These are phyloP conservation scores for Epinotia bilunana DNA, from an alignment of 2,888 invertebrate genomes.

Conservation along the genomic window DNA sequence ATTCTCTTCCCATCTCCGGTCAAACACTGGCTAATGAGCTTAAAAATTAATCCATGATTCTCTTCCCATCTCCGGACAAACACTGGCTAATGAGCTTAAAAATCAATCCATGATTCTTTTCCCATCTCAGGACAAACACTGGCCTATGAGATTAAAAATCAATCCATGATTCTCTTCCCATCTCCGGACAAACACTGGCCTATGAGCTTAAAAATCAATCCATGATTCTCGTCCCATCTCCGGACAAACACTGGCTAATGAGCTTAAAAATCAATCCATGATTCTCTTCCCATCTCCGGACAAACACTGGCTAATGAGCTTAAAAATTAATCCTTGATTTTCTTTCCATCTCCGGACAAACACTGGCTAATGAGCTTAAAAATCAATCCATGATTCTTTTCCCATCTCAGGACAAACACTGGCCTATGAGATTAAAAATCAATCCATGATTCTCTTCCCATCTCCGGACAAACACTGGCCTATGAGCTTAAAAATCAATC, in stretches of 20 bases:
- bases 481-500: slow-evolving; percentile 80
- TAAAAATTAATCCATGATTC: too few relatives aligned
- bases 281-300: slow-evolving; percentile 73
- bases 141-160: slow-evolving; percentile 92
- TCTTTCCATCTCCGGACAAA: slow-evolving; percentile 84
- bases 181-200: slow-evolving; percentile 94
- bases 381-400: too few relatives aligned
- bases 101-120: too few relatives aligned
- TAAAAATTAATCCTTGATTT: too few relatives aligned
- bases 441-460: too few relatives aligned
- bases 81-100: slow-evolving; percentile 94
- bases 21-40: slow-evolving; percentile 94
- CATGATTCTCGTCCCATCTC: slow-evolving; percentile 30
- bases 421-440: slow-evolving; percentile 92
- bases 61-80: slow-evolving; percentile 84
- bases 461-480: slow-evolving; percentile 94
- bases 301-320: slow-evolving; percentile 94
- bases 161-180: too few relatives aligned
- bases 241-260: slow-evolving; percentile 95
- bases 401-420: slow-evolving; percentile 89
- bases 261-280: slow-evolving; percentile 59
- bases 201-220: slow-evolving; percentile 80
- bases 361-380: slow-evolving; percentile 94
- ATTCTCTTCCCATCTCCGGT: slow-evolving; percentile 73
- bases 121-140: slow-evolving; percentile 89